A percentile compares a stretch with the other conserved stretches of the same genome.
Evolutionary conservation across 2,888 invertebrate genomes (phyloP).

Genomic region (Atethmia centrago): DNA sequence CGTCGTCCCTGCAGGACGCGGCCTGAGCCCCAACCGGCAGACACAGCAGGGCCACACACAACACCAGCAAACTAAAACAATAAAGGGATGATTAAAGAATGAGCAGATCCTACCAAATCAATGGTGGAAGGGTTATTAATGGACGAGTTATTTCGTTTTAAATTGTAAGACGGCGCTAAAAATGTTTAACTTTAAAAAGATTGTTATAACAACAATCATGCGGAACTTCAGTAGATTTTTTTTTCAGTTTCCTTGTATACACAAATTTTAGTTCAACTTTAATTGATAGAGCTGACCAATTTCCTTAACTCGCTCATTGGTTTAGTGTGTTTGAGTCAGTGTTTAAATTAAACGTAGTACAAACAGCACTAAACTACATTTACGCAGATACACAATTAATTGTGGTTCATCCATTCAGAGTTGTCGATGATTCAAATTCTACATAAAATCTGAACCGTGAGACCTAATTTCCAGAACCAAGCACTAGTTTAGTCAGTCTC

Average conservation of each 20-base stretch:
- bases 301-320: not conserved
- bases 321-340: not conserved
- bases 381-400: not conserved
- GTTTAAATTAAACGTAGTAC: not conserved
- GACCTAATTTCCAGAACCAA: conserved; percentile 19
- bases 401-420: not conserved
- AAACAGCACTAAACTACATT: not conserved
- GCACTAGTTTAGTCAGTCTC: not conserved
- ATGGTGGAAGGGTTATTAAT: not conserved
- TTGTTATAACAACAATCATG: not conserved
- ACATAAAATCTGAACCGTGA: conserved; percentile 7
- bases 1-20: conserved; percentile 68
- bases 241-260: no score
- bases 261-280: not conserved
- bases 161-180: not conserved
- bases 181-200: not conserved
- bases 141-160: not conserved
- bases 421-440: conserved; percentile 28
- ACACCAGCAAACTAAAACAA: conserved; percentile 57
- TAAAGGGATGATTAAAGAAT: not conserved
- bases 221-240: not conserved
- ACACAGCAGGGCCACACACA: conserved; percentile 48
- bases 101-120: not conserved
- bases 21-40: conserved; percentile 57
- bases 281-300: not conserved